Conservation (phyloP, 1,140 invertebrate genomes). For the Zaprionus taronus region DNA sequence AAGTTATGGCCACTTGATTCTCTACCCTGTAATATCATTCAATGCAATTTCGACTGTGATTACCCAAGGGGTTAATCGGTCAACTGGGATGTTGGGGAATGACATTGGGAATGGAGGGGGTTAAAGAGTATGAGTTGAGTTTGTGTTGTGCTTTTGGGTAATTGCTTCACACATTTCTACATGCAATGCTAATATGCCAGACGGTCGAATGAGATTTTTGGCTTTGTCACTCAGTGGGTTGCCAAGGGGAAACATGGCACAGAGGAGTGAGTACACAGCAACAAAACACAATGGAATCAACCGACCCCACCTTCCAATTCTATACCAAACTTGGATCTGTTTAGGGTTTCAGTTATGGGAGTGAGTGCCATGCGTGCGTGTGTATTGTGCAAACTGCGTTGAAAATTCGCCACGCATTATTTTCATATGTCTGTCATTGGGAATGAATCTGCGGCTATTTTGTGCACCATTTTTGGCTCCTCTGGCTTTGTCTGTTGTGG, state of each 20-base stretch:
- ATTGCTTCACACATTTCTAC: constrained; percentile 73
- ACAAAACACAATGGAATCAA: background rate
- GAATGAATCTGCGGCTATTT: constrained; percentile 67
- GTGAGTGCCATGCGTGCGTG: constrained; percentile 24
- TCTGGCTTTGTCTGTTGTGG: constrained; percentile 73
- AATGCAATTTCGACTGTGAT: constrained; percentile 35
- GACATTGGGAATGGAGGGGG: background rate
- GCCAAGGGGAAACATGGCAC: constrained; percentile 9
- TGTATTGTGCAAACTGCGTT: constrained; percentile 41
- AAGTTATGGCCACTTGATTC: constrained; percentile 25
- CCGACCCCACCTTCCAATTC: background rate
- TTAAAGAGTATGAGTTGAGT: background rate
- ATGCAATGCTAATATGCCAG: constrained; percentile 72
- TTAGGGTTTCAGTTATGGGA: constrained; percentile 6
- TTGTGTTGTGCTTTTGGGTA: constrained; percentile 59
- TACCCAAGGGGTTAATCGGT: constrained; percentile 12
- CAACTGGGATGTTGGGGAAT: background rate
- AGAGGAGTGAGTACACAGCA: background rate
- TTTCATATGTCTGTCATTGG: constrained; percentile 71
- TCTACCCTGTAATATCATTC: constrained; percentile 14
- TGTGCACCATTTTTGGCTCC: constrained; percentile 51
- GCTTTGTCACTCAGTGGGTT: constrained; percentile 23
- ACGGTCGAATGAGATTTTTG: constrained; percentile 58
- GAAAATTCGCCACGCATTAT: constrained; percentile 70
- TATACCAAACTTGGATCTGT: constrained; percentile 1